phyloP scores from a whole-genome alignment of 1,140 invertebrate species.

The Drosophila bipectinata region DNA sequence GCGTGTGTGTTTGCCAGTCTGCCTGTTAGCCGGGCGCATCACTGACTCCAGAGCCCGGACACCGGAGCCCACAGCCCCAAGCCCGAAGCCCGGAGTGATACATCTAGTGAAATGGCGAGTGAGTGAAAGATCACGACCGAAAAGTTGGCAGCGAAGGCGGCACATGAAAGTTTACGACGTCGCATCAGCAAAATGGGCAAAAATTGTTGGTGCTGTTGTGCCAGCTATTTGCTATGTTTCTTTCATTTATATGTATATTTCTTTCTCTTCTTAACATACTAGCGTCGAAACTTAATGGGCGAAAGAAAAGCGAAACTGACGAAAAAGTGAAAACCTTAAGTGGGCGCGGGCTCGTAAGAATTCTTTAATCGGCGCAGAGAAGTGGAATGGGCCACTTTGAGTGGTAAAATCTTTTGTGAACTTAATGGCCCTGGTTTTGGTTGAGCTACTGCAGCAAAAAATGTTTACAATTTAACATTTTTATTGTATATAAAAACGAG shows the following conservation, averaged over 20 bases:
- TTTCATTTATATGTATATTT: constrained; percentile 18
- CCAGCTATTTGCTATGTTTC: constrained; percentile 3
- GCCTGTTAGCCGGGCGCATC: constrained; percentile 42
- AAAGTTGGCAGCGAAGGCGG: constrained; percentile 72
- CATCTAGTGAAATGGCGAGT: constrained; percentile 37
- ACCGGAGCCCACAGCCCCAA: background rate
- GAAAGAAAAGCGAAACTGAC: constrained; percentile 67
- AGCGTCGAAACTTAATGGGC: constrained; percentile 47
- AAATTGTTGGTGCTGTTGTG: constrained; percentile 62
- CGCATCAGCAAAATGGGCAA: constrained; percentile 57
- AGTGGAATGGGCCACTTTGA: constrained; percentile 21
- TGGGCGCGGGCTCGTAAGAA: constrained; percentile 51
- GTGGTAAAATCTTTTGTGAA: constrained; percentile 18
- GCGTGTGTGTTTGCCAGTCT: constrained; percentile 57
- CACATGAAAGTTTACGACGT: constrained; percentile 76
- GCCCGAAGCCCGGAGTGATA: background rate
- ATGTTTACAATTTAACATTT: no score
- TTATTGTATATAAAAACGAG: no score
- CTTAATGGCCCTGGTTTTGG: constrained; percentile 2
- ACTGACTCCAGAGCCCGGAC: constrained; percentile 3
- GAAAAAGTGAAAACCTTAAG: constrained; percentile 64
- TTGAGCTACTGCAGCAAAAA: no score
- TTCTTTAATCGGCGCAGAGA: constrained; percentile 37
- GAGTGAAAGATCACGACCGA: constrained; percentile 79
- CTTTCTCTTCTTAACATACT: constrained; percentile 18